phyloP scores from a whole-genome alignment of 2,888 invertebrate species.

The Netelia melanura region DNA sequence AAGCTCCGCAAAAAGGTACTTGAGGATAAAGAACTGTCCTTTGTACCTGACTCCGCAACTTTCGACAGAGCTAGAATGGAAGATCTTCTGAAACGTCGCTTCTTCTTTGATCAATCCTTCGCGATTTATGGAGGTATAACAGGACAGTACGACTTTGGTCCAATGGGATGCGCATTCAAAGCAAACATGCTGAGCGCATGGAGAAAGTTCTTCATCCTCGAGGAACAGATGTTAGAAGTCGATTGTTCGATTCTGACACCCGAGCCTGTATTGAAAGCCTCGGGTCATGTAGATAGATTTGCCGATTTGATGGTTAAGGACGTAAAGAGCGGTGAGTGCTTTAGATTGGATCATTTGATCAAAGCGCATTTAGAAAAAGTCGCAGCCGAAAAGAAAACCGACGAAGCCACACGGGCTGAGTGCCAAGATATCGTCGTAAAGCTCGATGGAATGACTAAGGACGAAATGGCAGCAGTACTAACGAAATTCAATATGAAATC shows the following conservation, averaged over 20 bases:
- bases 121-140: conserved; percentile 99
- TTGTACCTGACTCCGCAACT: conserved; percentile 89
- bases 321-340: conserved; percentile 97
- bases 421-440: conserved; percentile 92
- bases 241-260: conserved; percentile 99
- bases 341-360: conserved; percentile 98
- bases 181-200: conserved; percentile 96
- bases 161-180: conserved; percentile 99
- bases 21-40: conserved; percentile 96
- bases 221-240: conserved; percentile 99
- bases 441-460: conserved; percentile 96
- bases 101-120: conserved; percentile 99
- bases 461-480: conserved; percentile 95
- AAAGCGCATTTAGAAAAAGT: conserved; percentile 97
- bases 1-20: conserved; percentile 95
- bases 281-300: conserved; percentile 99
- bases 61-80: conserved; percentile 98
- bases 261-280: conserved; percentile 98
- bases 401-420: conserved; percentile 89
- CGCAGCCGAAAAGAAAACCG: conserved; percentile 92
- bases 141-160: conserved; percentile 99
- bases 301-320: conserved; percentile 99
- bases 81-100: conserved; percentile 97
- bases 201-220: conserved; percentile 98
- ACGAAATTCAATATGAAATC: conserved; percentile 96